phyloP scores from a whole-genome alignment of 2,888 invertebrate genomes.

The Eurytoma adleriae region DNA sequence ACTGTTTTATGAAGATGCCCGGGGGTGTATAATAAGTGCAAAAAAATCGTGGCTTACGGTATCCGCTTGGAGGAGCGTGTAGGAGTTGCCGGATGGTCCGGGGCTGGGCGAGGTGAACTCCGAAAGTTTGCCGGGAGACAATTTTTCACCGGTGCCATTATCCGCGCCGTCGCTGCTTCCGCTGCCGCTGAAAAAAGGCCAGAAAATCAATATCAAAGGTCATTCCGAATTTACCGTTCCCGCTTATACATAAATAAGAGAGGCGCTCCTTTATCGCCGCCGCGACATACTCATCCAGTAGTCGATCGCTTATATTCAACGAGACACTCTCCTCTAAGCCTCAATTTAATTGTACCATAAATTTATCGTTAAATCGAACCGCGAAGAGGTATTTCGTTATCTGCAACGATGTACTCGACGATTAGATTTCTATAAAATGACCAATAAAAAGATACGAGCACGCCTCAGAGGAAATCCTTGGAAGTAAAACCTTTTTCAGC shows the following conservation, averaged over 20 bases:
- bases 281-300: not conserved
- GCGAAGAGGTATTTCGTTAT: too few relatives aligned
- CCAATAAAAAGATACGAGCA: too few relatives aligned
- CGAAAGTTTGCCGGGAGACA: conserved; percentile 71
- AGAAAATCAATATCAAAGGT: conserved; percentile 35
- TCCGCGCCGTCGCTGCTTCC: conserved; percentile 80
- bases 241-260: not conserved
- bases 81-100: conserved; percentile 72
- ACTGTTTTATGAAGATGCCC: not conserved
- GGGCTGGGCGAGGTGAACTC: conserved; percentile 72
- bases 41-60: conserved; percentile 64
- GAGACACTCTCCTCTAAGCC: too few relatives aligned
- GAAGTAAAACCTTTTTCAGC: too few relatives aligned
- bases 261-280: not conserved
- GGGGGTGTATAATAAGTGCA: not conserved
- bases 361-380: too few relatives aligned
- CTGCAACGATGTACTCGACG: too few relatives aligned
- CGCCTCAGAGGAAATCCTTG: too few relatives aligned
- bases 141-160: conserved; percentile 72
- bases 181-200: conserved; percentile 75
- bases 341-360: too few relatives aligned
- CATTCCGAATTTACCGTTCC: not conserved
- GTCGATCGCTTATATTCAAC: not conserved
- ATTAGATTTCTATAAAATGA: too few relatives aligned
- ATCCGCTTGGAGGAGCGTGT: conserved; percentile 70